Evolutionary conservation across 1,140 invertebrate species (phyloP), one percentile per base, ranked within the genome.

Genomic region (Papilio machaon): DNA sequence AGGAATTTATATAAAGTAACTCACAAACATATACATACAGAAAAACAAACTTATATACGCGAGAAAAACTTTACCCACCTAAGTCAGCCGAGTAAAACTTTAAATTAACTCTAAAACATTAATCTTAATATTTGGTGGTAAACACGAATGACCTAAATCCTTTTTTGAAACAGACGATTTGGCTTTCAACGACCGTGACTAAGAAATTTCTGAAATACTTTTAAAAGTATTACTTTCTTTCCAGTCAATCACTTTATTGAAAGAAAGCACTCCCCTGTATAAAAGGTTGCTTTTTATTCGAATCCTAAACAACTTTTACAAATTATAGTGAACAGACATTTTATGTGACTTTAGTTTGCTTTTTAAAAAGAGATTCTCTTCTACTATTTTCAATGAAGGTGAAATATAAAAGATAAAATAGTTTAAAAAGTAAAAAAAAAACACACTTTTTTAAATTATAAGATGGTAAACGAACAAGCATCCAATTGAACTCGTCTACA

Each of bases 171-270:
- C 19, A 64, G 60, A 64, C 60, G 23, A 64, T 19, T 13, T 30
- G 60, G 60, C 23, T 64, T 64, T 30, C 60, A 64, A 23, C 19
- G 60, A 30, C 60, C 60, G 60, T 64, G 60, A 64, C 60, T 64
- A 64, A 64, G 60, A 13, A 19, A 13, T 64, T 64, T 30, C 60
- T 64, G 4, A 30, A 60, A 60, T 60, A 30, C 19, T 11, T 64
- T 64, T 64, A 64, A 64, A 30, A 64, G 60, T 64, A 64, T 30
- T 30, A 23, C 9, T 6, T 64, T 64, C 19, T 64, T 64, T 64
- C 10, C 60, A 64, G 23, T 64, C 60, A 64, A 64, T 64, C 60
- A 11, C 60, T 30, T 64, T 64, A 52, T 52, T 52, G 49, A 52
- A 52, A 17, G 10, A 52, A 52, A 60, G 58, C 19, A 30, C 60